Evolutionary conservation across 2,113 vertebrate genomes (phyloP).

Genomic region (Campylorhamphus procurvoides): DNA sequence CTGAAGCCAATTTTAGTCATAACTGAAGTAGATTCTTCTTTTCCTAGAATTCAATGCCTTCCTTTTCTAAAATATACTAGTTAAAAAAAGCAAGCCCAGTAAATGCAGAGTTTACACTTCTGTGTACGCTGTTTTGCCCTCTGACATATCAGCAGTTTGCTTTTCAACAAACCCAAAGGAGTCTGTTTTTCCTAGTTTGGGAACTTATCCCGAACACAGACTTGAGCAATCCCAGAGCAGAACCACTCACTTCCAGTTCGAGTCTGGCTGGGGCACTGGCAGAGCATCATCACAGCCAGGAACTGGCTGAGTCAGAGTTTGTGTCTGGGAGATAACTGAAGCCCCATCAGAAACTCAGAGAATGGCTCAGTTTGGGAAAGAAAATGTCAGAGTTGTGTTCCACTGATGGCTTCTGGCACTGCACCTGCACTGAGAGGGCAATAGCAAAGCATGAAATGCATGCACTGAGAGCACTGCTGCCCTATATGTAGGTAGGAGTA

Average conservation of each 20-base stretch:
- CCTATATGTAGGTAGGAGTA: neutral
- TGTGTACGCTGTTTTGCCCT: neutral
- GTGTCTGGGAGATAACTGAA: neutral
- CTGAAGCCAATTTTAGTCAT: neutral
- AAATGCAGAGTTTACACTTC: neutral
- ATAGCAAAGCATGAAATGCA: neutral
- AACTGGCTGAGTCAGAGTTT: neutral
- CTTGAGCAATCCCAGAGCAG: neutral
- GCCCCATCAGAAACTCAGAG: neutral
- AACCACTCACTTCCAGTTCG: neutral
- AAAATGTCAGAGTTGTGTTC: neutral
- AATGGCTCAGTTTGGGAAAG: neutral
- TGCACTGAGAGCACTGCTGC: neutral
- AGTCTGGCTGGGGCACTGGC: neutral
- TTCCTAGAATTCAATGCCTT: slow-evolving; percentile 17
- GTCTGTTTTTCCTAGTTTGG: neutral
- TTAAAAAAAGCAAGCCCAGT: neutral
- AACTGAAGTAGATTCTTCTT: neutral
- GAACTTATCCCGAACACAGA: neutral
- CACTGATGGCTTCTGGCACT: neutral
- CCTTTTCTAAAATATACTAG: neutral
- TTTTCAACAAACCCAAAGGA: neutral
- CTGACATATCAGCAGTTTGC: neutral
- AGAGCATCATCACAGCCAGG: neutral
- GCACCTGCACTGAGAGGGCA: neutral